phyloP scores from a whole-genome alignment of 2,797 vertebrate genomes.

The Carduelis carduelis region DNA sequence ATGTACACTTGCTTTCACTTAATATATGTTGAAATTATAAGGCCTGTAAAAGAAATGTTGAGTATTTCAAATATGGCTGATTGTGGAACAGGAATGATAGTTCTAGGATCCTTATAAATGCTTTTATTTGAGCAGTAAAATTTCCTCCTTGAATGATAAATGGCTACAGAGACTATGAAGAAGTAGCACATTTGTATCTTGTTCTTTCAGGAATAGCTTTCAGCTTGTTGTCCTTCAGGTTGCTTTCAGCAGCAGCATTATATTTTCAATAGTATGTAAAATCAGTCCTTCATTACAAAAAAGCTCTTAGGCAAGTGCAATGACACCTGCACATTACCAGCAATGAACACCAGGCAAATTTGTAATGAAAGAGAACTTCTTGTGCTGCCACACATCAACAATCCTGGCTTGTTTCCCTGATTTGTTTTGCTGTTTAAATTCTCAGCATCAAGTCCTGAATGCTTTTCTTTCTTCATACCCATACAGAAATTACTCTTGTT shows the following conservation, averaged over 20 bases:
- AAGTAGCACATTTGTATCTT: neutral
- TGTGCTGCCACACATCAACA: neutral
- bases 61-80: neutral
- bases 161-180: neutral
- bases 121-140: neutral
- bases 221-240: neutral
- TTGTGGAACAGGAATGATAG: neutral
- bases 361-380: neutral
- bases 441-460: neutral
- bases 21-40: neutral
- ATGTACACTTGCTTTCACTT: neutral
- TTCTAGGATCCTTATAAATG: neutral
- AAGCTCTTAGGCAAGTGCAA: neutral
- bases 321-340: neutral
- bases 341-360: neutral
- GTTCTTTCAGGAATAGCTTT: neutral
- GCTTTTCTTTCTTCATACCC: neutral
- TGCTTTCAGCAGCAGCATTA: neutral
- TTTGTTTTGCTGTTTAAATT: constrained; percentile 9
- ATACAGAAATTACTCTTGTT: neutral
- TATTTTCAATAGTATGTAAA: constrained; percentile 14
- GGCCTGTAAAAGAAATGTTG: neutral
- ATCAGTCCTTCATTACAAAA: neutral
- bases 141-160: neutral
- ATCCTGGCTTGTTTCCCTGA: neutral